Base-by-base conservation (phyloP, 2,888 invertebrate genomes). In the Branchipolynoe longqiensis region DNA sequence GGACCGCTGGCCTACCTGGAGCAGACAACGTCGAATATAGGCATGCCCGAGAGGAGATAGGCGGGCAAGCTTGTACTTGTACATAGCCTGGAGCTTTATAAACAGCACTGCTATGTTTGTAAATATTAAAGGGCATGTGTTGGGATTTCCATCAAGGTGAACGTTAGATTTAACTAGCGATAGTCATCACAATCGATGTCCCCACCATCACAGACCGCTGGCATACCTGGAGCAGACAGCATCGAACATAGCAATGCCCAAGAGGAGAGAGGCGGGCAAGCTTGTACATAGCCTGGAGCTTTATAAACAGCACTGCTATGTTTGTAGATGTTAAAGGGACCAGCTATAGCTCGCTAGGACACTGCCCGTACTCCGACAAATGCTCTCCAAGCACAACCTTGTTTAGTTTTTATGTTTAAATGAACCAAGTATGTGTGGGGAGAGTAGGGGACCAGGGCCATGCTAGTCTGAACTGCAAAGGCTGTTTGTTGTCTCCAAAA, bases 21-120 rank as follows among this genome's bases (percentile, higher is more conserved):
- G 95, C 97, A 97, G 95, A 97, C 97, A 89, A 97, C 97, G 91
- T 97, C 97, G 94, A 97, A 97, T 94, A 97, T 97, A 95, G 97
- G 97, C 86, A 95, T 97, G 73, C 85, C 85, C 18, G 87, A 87
- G 28, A 62, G 87, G 31, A 31, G 86, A 14, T 87, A 78, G 78
- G n/a, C 48, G 8, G 48, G 8, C 48, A 12, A 8, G 48, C n/a
- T n/a, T n/a, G n/a, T n/a, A n/a, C 18, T 18, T 18, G 18, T 48
- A 12, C 48, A 48, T 8, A 48, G 48, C 18, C 18, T 48, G 18
- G 48, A 12, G 8, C 18, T 48, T 48, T 18, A 18, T 8, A 48
- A 48, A 48, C 18, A 48, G 8, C 48, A 8, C 18, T 18, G 8
- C 8, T 8, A 48, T 48, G 18, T 48, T 48, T 12, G 8, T 18